phyloP scores from a whole-genome alignment of 2,113 vertebrate genomes.

The Pterocles burchelli region DNA sequence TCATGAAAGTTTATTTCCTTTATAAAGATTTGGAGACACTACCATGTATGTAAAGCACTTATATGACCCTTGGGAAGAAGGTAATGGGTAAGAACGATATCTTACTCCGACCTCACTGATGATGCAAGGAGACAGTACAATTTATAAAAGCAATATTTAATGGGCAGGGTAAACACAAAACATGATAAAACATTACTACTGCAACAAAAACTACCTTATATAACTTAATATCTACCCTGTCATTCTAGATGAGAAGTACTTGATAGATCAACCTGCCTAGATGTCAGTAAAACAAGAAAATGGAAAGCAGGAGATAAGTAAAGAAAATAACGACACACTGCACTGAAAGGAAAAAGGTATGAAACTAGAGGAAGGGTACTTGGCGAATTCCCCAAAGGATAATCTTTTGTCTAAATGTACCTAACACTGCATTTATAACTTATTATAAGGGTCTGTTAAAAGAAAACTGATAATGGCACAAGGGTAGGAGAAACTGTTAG shows the following conservation, averaged over 20 bases:
- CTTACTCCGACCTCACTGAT: background rate
- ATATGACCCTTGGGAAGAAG: background rate
- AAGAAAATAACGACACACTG: background rate
- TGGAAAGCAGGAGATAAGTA: background rate
- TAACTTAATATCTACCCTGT: background rate
- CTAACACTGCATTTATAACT: background rate
- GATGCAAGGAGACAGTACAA: background rate
- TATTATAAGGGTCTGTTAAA: background rate
- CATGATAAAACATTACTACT: background rate
- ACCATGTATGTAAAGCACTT: background rate
- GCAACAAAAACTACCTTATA: background rate
- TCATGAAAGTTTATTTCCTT: background rate
- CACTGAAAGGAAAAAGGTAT: background rate
- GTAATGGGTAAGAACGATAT: background rate
- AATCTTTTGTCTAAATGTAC: background rate
- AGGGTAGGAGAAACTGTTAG: background rate
- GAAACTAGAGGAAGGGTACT: background rate
- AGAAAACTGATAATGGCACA: background rate
- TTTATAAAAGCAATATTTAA: background rate
- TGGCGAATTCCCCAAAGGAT: background rate
- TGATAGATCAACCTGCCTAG: background rate
- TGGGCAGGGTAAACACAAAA: background rate
- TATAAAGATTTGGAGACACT: background rate
- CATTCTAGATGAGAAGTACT: background rate
- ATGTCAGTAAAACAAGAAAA: background rate